A percentile compares a stretch with the other conserved stretches of the same genome.
phyloP scores from a whole-genome alignment of 2,797 vertebrate species.

The Antennarius maculatus region DNA sequence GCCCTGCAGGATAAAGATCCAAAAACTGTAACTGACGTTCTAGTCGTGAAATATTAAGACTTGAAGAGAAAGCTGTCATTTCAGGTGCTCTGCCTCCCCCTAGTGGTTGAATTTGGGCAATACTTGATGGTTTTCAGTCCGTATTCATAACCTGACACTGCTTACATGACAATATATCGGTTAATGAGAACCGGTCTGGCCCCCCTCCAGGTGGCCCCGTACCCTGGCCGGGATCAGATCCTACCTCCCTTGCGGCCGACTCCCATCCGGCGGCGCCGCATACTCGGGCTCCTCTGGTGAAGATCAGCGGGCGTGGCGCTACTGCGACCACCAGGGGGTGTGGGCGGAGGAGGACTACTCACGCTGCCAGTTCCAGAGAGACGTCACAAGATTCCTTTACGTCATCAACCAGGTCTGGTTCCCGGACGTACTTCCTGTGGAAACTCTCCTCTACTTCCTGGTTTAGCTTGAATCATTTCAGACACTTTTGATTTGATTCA shows the following conservation, averaged over 20 bases:
- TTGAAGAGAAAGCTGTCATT: too few species aligned
- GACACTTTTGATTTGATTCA: background rate
- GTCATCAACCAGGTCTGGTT: slow-evolving; percentile 92
- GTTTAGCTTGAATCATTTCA: background rate
- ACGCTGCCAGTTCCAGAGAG: slow-evolving; percentile 94
- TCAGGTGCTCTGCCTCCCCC: slow-evolving; percentile 45
- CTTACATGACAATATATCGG: background rate
- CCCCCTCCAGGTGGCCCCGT: slow-evolving; percentile 89
- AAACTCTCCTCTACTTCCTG: background rate
- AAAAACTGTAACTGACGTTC: too few species aligned
- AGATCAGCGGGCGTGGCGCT: slow-evolving; percentile 91
- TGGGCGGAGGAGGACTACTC: slow-evolving; percentile 96
- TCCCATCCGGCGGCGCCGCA: slow-evolving; percentile 85
- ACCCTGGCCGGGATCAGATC: slow-evolving; percentile 94
- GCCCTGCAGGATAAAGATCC: too few species aligned
- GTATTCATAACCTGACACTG: background rate
- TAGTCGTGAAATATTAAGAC: too few species aligned
- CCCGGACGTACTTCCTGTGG: background rate
- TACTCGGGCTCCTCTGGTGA: slow-evolving; percentile 87
- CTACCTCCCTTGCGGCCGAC: slow-evolving; percentile 88
- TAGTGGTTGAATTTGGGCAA: slow-evolving; percentile 60
- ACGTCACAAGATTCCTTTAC: slow-evolving; percentile 92
- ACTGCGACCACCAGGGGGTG: slow-evolving; percentile 87
- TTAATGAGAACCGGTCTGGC: background rate
- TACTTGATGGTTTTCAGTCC: background rate